phyloP scores from a whole-genome alignment of 2,888 invertebrate genomes.

The Agriopis leucophaearia region DNA sequence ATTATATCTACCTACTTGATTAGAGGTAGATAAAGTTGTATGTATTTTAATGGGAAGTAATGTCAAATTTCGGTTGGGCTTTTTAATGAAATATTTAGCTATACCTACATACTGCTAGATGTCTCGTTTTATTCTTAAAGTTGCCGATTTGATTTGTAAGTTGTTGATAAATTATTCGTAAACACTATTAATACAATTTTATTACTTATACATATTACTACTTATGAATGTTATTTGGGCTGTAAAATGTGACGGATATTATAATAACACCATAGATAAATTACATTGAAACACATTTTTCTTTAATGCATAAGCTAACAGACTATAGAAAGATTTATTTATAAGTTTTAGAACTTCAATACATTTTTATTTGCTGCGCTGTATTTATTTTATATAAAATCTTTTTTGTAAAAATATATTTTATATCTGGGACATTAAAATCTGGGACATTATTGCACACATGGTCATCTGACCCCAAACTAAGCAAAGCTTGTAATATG shows the following conservation, averaged over 20 bases:
- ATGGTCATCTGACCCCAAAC: too few species aligned
- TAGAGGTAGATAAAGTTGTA: slow-evolving; percentile 57
- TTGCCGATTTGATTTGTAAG: too few species aligned
- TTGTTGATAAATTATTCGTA: too few species aligned
- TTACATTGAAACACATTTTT: slow-evolving; percentile 14
- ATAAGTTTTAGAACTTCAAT: not conserved
- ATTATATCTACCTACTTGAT: slow-evolving; percentile 47
- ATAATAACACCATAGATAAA: not conserved
- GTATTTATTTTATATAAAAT: too few species aligned
- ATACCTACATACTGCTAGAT: not conserved
- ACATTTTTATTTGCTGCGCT: too few species aligned
- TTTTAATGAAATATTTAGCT: not conserved
- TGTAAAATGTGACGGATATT: not conserved
- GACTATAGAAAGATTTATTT: not conserved
- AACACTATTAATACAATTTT: too few species aligned
- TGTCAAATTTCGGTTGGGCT: slow-evolving; percentile 51
- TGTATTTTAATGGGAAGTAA: slow-evolving; percentile 67
- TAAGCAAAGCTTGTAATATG: too few species aligned
- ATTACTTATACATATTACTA: not conserved
- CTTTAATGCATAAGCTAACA: not conserved
- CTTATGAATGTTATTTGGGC: not conserved
- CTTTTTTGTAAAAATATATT: too few species aligned
- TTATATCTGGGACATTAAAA: too few species aligned
- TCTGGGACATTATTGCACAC: too few species aligned
- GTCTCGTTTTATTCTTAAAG: not conserved